These are phyloP conservation scores for Gonocerus acuteangulatus DNA, from an alignment of 2,888 invertebrate species.

Conservation along the genomic window DNA sequence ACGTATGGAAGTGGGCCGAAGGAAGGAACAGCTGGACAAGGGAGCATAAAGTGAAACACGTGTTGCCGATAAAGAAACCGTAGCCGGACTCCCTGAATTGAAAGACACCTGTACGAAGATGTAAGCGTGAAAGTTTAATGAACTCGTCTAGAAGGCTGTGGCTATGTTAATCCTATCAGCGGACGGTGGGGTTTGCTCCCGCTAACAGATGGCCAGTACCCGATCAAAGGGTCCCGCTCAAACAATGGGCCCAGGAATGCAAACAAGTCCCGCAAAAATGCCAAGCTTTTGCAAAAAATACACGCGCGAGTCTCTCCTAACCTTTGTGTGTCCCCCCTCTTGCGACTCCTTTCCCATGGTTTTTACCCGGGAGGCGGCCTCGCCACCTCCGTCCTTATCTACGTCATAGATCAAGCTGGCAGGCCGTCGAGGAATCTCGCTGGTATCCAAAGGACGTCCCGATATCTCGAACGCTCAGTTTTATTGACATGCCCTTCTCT, in stretches of 20 bases:
- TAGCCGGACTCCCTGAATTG: not conserved
- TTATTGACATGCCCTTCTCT: too few species aligned
- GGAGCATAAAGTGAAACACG: too few species aligned
- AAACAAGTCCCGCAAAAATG: conserved; percentile 21
- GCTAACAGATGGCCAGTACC: conserved; percentile 7
- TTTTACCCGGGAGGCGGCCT: conserved; percentile 8
- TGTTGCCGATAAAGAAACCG: too few species aligned
- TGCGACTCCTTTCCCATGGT: conserved; percentile 7
- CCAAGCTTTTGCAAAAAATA: conserved; percentile 9
- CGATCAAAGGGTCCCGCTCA: not conserved
- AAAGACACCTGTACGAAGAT: conserved; percentile 18
- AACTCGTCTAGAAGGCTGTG: not conserved
- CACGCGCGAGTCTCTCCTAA: not conserved
- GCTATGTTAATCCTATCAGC: conserved; percentile 15
- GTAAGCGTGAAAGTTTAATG: conserved; percentile 21
- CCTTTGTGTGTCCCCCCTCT: not conserved
- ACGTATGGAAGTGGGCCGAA: too few species aligned
- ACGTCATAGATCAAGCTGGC: too few species aligned
- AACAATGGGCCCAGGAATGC: conserved; percentile 18
- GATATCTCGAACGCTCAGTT: too few species aligned
- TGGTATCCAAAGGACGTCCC: too few species aligned
- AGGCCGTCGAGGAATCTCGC: too few species aligned
- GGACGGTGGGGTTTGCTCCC: too few species aligned
- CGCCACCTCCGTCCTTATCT: too few species aligned
- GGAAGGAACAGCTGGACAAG: too few species aligned